Evolutionary conservation across 2,113 vertebrate genomes (phyloP), one percentile per base, ranked within the genome.

Genomic region (Tricholaema leucomelas): DNA sequence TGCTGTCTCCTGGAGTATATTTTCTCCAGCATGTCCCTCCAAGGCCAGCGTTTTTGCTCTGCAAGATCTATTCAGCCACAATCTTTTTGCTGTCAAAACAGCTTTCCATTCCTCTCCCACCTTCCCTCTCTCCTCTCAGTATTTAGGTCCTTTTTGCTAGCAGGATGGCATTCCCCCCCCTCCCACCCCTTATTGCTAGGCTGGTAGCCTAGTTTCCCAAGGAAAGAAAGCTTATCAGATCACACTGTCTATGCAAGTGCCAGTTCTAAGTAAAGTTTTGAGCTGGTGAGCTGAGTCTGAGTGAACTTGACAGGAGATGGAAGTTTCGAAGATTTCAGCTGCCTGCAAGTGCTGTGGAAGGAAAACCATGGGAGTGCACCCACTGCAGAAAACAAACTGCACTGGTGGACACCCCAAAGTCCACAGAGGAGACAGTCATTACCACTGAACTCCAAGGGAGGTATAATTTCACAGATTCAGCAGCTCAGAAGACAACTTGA

Each of bases 141-240:
- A 60, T 72, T 90, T 87, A 90, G 56, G 81, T 77, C 79, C 60
- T 85, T 85, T 78, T 82, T 87, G 44, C 52, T 77, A 52, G 64
- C 56, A 87, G 64, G 67, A 74, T 93, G 81, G 42, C 19, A 10
- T 30, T 75, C 75, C 59, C 79, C 58, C 25, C 4, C 20, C 61
- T n/a, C n/a, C n/a, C n/a, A n/a, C 38, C 38, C 9, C 59, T 33
- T 0, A 36, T 95, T 95, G 87, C 81, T 94, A 87, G 71, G 75
- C n/a, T 95, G 85, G 59, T 93, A 92, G 89, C 87, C 93, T 93
- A 59, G 87, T 94, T 95, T 93, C 52, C 64, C 52, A 74, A 92
- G 72, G 64, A 92, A 77, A 93, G 64, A 67, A 94, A 89, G n/a
- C 74, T 85, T 76, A 91, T 42, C 64, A 91, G 67, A 94, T 92